Base-by-base conservation (phyloP, 2,797 vertebrate genomes). In the Octomys mimax region DNA sequence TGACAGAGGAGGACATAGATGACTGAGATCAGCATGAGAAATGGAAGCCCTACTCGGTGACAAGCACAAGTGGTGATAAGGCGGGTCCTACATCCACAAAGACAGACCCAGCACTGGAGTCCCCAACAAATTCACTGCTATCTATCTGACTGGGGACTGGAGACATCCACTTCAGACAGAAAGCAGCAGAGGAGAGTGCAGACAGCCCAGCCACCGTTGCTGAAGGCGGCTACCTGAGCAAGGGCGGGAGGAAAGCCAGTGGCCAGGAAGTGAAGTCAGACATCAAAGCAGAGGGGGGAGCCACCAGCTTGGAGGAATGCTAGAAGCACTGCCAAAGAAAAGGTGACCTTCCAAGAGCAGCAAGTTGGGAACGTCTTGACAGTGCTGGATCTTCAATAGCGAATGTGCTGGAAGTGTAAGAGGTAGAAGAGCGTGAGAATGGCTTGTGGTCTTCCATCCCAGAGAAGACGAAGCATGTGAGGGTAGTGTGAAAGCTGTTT, bases 231-330 rank as follows among this genome's bases (percentile, higher is more conserved):
- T 22, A 71, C 66, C 46, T 39, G 39, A 64, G n/a, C 18, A 79
- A 18, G 6, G 6, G 2, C 81, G 42, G 26, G 46, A 71, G 66
- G 54, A 71, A 77, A 94, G 26, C 68, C 61, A 21, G 33, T 70
- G 54, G 52, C 75, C 46, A 42, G 92, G 54, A 92, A 92, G 92
- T 22, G 26, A 36, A 33, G 73, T 89, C 66, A 95, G 49, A 80
- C 87, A 70, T 39, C 54, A 93, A 85, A 96, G 73, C 31, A 64
- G n/a, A 68, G 28, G 26, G 83, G 19, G 2, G 19, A 31, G 42
- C 42, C 42, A 31, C 42, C 42, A 16, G 42, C 22, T 61, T 52
- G 28, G 59, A 62, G n/a, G 49, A 66, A 10, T 31, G 6, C 49
- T 33, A 95, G 59, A 90, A 83, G 39, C 12, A 21, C 54, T 66